Conservation (phyloP, 2,888 invertebrate genomes). For the Clivina fossor region DNA sequence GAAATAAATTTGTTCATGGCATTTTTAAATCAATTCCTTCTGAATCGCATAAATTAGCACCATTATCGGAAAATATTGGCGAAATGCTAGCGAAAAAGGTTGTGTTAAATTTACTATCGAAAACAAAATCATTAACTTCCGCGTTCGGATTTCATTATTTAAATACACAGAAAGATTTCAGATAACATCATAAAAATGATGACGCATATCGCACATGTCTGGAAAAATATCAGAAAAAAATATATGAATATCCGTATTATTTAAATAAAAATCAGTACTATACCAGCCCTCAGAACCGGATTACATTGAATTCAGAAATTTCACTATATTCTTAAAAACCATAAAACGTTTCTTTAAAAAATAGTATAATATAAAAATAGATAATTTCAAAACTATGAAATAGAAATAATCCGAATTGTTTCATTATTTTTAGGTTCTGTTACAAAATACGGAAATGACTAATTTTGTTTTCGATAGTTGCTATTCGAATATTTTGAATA, state of each 20-base stretch:
- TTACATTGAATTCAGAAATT: too few species aligned
- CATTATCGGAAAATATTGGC: slow-evolving; percentile 56
- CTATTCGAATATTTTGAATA: too few species aligned
- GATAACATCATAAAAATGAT: too few species aligned
- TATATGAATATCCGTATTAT: too few species aligned
- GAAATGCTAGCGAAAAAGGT: slow-evolving; percentile 50
- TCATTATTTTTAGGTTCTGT: neutral
- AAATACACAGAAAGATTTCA: neutral
- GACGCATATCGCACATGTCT: too few species aligned
- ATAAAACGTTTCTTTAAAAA: slow-evolving; percentile 2
- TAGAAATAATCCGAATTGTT: neutral
- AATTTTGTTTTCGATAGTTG: too few species aligned
- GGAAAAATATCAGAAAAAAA: too few species aligned
- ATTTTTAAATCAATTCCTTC: slow-evolving; percentile 57
- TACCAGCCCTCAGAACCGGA: too few species aligned
- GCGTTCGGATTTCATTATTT: neutral
- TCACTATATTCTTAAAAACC: too few species aligned
- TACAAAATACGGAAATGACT: neutral
- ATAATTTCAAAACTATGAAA: neutral
- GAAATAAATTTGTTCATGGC: slow-evolving; percentile 54
- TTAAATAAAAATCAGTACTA: too few species aligned
- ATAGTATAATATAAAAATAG: slow-evolving; percentile 8
- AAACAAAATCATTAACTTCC: neutral
- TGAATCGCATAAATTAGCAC: slow-evolving; percentile 47
- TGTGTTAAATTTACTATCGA: slow-evolving; percentile 10